A percentile compares a stretch with the other conserved stretches of the same genome.
phyloP scores from a whole-genome alignment of 2,113 vertebrate genomes.

The Gobio gobio region DNA sequence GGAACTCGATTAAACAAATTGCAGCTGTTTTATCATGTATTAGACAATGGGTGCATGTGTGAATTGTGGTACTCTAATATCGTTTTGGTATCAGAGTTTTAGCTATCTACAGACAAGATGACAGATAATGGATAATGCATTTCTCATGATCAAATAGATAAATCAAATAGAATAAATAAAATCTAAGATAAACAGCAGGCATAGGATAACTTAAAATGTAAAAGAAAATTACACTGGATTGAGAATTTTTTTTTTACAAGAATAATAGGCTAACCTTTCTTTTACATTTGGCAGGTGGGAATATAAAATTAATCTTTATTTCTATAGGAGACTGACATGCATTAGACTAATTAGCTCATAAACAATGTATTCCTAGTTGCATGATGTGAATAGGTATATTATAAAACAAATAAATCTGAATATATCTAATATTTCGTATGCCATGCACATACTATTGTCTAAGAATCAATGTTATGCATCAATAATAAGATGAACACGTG shows the following conservation, averaged over 20 bases:
- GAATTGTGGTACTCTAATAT: neutral
- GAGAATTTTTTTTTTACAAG: neutral
- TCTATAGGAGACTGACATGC: neutral
- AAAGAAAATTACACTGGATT: neutral
- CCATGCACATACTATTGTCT: constrained; percentile 22
- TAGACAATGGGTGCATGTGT: neutral
- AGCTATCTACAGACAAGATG: neutral
- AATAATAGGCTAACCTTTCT: neutral
- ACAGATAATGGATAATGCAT: neutral
- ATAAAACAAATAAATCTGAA: neutral
- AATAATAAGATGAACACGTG: constrained; percentile 21
- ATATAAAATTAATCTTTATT: neutral
- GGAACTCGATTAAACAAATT: neutral
- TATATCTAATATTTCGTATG: neutral
- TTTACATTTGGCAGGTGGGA: neutral
- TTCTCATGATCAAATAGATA: neutral
- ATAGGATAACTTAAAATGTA: neutral
- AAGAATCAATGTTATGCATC: constrained; percentile 4
- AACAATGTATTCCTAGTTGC: neutral
- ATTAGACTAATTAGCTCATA: constrained; percentile 22
- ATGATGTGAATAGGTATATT: constrained; percentile 9
- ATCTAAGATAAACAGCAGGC: neutral
- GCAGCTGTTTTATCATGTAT: neutral
- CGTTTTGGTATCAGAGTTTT: neutral
- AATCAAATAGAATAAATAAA: neutral